Evolutionary conservation across 2,888 invertebrate genomes (phyloP).

Genomic region (Anorthoa munda): DNA sequence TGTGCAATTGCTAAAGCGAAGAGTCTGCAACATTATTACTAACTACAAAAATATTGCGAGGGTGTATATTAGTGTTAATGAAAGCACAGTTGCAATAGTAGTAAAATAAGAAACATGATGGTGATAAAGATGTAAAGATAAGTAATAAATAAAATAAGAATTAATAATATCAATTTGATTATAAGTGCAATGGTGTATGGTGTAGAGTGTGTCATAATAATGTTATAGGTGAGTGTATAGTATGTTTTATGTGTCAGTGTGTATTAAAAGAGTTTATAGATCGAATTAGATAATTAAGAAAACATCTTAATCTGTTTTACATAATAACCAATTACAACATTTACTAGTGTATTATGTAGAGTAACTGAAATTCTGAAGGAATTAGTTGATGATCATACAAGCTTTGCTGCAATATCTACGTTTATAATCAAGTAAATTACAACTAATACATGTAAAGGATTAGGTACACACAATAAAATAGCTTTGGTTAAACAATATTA

Average conservation of each 20-base stretch:
- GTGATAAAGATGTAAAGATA: slow-evolving; percentile 62
- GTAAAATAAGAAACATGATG: slow-evolving; percentile 66
- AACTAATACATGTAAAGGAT: slow-evolving; percentile 78
- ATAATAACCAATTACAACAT: slow-evolving; percentile 68
- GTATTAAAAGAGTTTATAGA: slow-evolving; percentile 44
- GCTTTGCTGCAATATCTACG: slow-evolving; percentile 88
- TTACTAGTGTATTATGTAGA: slow-evolving; percentile 84
- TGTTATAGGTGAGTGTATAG: slow-evolving; percentile 63
- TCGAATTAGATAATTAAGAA: slow-evolving; percentile 79
- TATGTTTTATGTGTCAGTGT: slow-evolving; percentile 58
- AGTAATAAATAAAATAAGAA: slow-evolving; percentile 66
- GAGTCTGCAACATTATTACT: slow-evolving; percentile 76
- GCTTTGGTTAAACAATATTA: slow-evolving; percentile 77
- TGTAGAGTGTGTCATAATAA: slow-evolving; percentile 49
- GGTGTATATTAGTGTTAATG: slow-evolving; percentile 67
- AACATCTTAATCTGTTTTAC: slow-evolving; percentile 85
- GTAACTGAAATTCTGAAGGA: slow-evolving; percentile 79
- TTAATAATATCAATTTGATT: slow-evolving; percentile 53
- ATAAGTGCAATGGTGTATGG: slow-evolving; percentile 57
- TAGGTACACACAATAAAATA: slow-evolving; percentile 83
- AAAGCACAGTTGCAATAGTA: slow-evolving; percentile 64
- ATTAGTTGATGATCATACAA: slow-evolving; percentile 88
- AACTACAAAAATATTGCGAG: slow-evolving; percentile 79
- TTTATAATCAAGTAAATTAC: slow-evolving; percentile 76
- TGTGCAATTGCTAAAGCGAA: slow-evolving; percentile 87